Conservation (phyloP, 2,888 invertebrate genomes). For the Diloba caeruleocephala region DNA sequence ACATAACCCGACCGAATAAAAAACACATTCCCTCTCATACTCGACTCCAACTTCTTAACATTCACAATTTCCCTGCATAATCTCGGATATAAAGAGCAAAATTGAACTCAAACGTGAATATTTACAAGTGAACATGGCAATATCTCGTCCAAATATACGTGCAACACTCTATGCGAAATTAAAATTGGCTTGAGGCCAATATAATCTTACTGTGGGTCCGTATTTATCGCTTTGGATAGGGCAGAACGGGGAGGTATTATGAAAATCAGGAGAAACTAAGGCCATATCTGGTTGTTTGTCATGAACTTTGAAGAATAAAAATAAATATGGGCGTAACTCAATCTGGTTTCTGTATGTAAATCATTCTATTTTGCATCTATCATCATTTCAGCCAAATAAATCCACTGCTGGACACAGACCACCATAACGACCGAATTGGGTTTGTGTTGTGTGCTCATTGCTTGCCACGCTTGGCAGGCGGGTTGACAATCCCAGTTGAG, state of each 20-base stretch:
- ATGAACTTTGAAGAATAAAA: slow-evolving; percentile 7
- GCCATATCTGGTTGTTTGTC: slow-evolving; percentile 11
- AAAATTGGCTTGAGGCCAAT: slow-evolving; percentile 83
- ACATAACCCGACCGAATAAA: slow-evolving; percentile 42
- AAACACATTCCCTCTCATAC: slow-evolving; percentile 31
- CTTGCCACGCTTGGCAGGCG: no score
- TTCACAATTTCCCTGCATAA: slow-evolving; percentile 47
- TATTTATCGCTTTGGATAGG: slow-evolving; percentile 69
- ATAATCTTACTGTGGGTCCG: slow-evolving; percentile 74
- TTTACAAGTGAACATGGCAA: slow-evolving; percentile 63
- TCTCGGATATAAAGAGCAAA: slow-evolving; percentile 54
- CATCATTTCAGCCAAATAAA: no score
- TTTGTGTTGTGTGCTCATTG: no score
- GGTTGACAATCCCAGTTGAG: no score
- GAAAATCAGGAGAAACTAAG: slow-evolving; percentile 47
- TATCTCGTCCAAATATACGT: slow-evolving; percentile 70
- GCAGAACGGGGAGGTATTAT: slow-evolving; percentile 46
- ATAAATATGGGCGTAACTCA: no score
- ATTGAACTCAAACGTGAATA: slow-evolving; percentile 61
- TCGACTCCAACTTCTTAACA: slow-evolving; percentile 39
- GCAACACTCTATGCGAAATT: slow-evolving; percentile 76
- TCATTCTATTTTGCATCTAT: no score
- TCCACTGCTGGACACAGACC: no score
- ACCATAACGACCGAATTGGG: no score
- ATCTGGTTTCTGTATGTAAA: no score